phyloP scores from a whole-genome alignment of 1,140 invertebrate genomes.

The Saccostrea glomerata region DNA sequence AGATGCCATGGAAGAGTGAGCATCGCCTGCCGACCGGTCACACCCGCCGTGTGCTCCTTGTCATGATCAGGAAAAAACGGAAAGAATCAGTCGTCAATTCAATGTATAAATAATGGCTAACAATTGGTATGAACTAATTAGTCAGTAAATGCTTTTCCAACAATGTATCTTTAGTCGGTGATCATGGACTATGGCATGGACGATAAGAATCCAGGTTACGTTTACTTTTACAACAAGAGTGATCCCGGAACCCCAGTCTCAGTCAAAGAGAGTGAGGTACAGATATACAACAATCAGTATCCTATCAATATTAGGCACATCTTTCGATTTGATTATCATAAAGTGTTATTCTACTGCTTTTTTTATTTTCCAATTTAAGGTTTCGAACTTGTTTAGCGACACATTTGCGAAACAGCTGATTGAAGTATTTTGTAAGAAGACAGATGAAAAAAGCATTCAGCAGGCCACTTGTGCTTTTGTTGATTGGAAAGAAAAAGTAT shows the following conservation, averaged over 20 bases:
- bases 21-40: too few species aligned
- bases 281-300: background rate
- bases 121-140: too few species aligned
- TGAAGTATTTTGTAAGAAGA: conserved; percentile 49
- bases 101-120: too few species aligned
- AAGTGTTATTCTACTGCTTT: background rate
- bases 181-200: conserved; percentile 64
- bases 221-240: conserved; percentile 58
- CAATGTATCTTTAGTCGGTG: too few species aligned
- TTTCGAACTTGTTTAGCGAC: conserved; percentile 52
- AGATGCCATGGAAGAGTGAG: too few species aligned
- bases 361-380: conserved; percentile 8
- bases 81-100: too few species aligned
- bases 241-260: conserved; percentile 46
- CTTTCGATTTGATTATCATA: background rate
- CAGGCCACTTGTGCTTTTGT: conserved; percentile 46
- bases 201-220: conserved; percentile 60
- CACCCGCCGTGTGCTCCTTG: too few species aligned
- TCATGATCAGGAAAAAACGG: too few species aligned
- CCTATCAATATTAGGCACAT: background rate
- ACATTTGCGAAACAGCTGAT: conserved; percentile 56
- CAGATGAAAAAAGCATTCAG: conserved; percentile 40
- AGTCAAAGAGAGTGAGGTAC: conserved; percentile 56
- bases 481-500: conserved; percentile 51
- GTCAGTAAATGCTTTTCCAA: too few species aligned